Evolutionary conservation across 23 tunicate species (phyloP).

Genomic region (Halocynthia roretzi): DNA sequence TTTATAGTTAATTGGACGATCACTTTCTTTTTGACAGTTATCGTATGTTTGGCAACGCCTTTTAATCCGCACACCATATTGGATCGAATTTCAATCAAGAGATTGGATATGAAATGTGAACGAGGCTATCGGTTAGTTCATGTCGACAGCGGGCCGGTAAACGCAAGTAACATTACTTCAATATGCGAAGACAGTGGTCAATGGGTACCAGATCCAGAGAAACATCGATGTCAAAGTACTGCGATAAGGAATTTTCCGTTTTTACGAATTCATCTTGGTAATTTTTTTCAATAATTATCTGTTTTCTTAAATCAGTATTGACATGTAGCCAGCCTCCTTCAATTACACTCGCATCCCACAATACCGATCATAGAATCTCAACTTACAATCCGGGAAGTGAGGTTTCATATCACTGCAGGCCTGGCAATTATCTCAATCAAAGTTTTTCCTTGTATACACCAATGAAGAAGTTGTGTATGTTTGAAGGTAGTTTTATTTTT

Average conservation of each 20-base stretch:
- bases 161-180: slow-evolving; percentile 5
- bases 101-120: slow-evolving; percentile 29
- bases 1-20: neutral
- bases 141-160: neutral
- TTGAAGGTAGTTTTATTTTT: slow-evolving; percentile 15
- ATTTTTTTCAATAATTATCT: neutral
- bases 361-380: neutral
- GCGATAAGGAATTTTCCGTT: neutral
- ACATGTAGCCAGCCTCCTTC: neutral
- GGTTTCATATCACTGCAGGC: slow-evolving; percentile 38
- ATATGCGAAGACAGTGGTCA: slow-evolving; percentile 36
- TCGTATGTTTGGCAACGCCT: slow-evolving; percentile 38
- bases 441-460: slow-evolving; percentile 37
- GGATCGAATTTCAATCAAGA: slow-evolving; percentile 15
- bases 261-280: neutral
- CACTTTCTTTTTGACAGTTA: slow-evolving; percentile 15
- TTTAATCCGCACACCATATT: slow-evolving; percentile 7
- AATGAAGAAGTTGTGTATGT: slow-evolving; percentile 25
- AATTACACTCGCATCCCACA: slow-evolving; percentile 7
- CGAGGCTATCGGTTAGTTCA: slow-evolving; percentile 17
- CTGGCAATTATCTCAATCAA: slow-evolving; percentile 10
- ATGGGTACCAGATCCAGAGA: slow-evolving; percentile 41
- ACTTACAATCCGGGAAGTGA: slow-evolving; percentile 3
- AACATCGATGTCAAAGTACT: slow-evolving; percentile 34
- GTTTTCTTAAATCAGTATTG: neutral